Conservation (phyloP, 2,113 vertebrate genomes). For the Gasterosteus nipponicus region DNA sequence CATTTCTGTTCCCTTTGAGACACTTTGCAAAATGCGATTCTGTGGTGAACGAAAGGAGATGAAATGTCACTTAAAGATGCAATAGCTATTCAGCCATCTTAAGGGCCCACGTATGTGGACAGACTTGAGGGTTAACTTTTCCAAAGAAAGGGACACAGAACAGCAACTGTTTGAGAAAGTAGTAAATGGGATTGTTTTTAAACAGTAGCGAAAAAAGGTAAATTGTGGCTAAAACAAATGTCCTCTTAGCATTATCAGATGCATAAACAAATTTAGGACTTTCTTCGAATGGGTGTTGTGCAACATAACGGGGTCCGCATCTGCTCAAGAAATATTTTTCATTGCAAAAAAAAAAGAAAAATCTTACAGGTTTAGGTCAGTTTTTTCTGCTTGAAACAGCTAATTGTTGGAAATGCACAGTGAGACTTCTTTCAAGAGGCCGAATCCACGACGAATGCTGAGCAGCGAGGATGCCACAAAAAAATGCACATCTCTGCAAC, state of each 20-base stretch:
- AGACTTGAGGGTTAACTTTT: conserved; percentile 65
- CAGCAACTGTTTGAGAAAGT: background rate
- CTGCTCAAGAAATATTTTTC: background rate
- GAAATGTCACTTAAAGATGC: conserved; percentile 62
- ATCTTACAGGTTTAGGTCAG: background rate
- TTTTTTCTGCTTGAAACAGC: conserved; percentile 35
- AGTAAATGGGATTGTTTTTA: background rate
- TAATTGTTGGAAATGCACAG: conserved; percentile 15
- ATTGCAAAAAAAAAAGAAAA: background rate
- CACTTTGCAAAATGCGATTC: conserved; percentile 37
- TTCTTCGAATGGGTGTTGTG: background rate
- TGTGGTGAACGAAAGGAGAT: conserved; percentile 41
- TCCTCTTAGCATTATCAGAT: conserved; percentile 7
- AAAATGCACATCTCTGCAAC: conserved; percentile 64
- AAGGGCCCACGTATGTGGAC: conserved; percentile 51
- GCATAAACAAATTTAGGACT: background rate
- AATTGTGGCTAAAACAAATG: conserved; percentile 5
- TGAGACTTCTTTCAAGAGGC: conserved; percentile 7
- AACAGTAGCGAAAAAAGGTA: conserved; percentile 1
- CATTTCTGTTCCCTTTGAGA: background rate
- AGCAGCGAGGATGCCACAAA: conserved; percentile 52
- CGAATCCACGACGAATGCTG: conserved; percentile 34
- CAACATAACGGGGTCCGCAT: background rate
- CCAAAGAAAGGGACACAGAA: conserved; percentile 5
- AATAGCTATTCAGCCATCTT: conserved; percentile 70